These are phyloP conservation scores for Pithys albifrons DNA, from an alignment of 2,113 vertebrate genomes.

Conservation along the genomic window DNA sequence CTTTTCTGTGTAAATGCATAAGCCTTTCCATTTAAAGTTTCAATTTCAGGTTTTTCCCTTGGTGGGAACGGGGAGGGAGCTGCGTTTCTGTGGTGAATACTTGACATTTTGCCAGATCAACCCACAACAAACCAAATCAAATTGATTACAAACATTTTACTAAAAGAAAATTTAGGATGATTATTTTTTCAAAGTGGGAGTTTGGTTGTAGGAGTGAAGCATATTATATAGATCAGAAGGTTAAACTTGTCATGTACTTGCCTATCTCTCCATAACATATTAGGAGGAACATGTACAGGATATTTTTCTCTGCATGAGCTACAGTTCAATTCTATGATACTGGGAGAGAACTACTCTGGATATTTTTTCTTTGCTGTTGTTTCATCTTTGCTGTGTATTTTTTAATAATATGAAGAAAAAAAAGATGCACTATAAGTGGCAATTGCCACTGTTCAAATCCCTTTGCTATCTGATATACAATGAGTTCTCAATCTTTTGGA, in stretches of 20 bases:
- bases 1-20: too few species aligned
- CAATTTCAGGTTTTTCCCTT: too few species aligned
- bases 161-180: neutral
- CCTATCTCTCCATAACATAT: neutral
- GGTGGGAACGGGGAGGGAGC: too few species aligned
- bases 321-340: neutral
- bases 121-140: neutral
- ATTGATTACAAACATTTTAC: neutral
- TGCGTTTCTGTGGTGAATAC: too few species aligned
- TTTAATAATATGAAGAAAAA: neutral
- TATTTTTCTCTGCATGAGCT: neutral
- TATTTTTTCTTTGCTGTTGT: neutral
- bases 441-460: accelerated
- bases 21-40: too few species aligned
- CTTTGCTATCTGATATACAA: neutral
- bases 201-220: neutral
- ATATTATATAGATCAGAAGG: neutral
- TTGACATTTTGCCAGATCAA: too few species aligned
- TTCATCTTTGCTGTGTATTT: neutral
- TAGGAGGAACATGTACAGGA: neutral
- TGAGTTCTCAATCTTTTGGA: neutral
- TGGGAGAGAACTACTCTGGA: neutral
- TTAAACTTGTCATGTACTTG: neutral
- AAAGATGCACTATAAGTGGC: neutral
- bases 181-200: neutral